Evolutionary conservation across 2,797 vertebrate genomes (phyloP), one percentile per base, ranked within the genome.

Genomic region (Schizopygopsis pylzovi): DNA sequence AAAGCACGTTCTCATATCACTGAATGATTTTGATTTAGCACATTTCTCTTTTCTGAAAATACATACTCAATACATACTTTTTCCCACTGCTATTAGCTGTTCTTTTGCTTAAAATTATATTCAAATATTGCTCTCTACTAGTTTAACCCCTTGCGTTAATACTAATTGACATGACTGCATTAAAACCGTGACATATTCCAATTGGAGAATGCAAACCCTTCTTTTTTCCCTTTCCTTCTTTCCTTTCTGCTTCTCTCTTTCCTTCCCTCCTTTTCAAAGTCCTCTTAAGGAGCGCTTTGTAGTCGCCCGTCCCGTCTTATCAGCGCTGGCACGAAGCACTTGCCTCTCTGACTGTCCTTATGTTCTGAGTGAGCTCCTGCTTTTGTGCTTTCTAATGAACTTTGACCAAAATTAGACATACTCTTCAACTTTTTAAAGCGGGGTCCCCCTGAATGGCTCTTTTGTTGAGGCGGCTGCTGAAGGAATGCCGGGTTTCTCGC

Each of bases 341-440:
- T 92, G 95, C 94, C 91, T 95, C 93, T 94, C 94, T 94, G 92
- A 94, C 93, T 94, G 94, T 95, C 94, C 93, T 94, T 93, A 90
- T 95, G 95, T 95, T 94, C 94, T 92, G 93, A 90, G 91, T 91
- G 91, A 94, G 92, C 93, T 94, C 91, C 92, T 92, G 94, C 93
- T 95, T 95, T 96, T 95, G 95, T 95, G 93, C 91, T 92, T 91
- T 88, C 93, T 95, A 95, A 95, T 94, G 94, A 95, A 95, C 94
- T 96, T 94, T 95, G 95, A 95, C 95, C 95, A 93, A 95, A 95
- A 96, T 95, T 95, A 96, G 95, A 95, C 94, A 95, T 95, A 94
- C 94, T 95, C 93, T 95, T 95, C 94, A 95, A 94, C 92, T 94
- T 95, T 94, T 93, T 93, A 94, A 95, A 93, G 93, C 90, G 92